Conservation (phyloP, 2,113 vertebrate species). For the Grus americana region DNA sequence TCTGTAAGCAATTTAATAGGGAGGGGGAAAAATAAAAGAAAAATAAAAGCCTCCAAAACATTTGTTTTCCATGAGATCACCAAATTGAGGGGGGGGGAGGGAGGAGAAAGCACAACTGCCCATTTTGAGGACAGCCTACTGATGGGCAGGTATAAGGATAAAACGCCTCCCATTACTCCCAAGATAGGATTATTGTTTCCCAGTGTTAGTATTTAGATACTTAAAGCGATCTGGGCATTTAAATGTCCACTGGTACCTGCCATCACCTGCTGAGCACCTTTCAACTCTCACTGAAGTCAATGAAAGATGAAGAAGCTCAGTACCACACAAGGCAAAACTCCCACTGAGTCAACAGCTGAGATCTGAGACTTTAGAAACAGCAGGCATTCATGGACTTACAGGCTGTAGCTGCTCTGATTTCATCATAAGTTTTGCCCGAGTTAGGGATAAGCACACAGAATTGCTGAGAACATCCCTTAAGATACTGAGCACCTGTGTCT, state of each 20-base stretch:
- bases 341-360: neutral
- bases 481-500: neutral
- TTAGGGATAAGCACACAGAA: neutral
- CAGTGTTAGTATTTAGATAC: neutral
- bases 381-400: neutral
- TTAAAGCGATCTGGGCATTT: neutral
- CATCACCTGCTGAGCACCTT: neutral
- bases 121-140: neutral
- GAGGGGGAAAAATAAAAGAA: neutral
- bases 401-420: neutral
- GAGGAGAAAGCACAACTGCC: neutral
- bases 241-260: neutral
- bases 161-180: neutral
- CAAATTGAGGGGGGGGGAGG: accelerated
- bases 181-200: neutral
- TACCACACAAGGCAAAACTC: neutral
- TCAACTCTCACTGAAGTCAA: neutral
- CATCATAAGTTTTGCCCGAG: neutral
- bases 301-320: neutral
- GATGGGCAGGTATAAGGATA: neutral
- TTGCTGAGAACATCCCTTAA: neutral
- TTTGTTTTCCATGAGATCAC: neutral
- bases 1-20: neutral
- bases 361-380: neutral
- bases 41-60: accelerated